Base-by-base conservation (phyloP, 1,140 invertebrate species). In the Protaetia brevitarsis region DNA sequence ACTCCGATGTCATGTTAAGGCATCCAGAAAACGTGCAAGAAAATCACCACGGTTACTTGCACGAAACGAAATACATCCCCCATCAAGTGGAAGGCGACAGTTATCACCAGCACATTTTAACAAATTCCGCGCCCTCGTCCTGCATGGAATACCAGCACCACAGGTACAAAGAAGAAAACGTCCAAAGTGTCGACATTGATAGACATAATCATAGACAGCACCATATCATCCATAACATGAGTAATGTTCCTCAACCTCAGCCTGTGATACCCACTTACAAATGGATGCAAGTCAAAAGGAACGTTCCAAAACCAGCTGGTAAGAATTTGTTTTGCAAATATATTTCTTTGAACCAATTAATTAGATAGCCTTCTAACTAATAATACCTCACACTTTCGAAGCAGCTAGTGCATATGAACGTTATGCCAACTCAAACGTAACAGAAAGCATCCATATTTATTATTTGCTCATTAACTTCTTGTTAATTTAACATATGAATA, bases 221-320 rank as follows among this genome's bases (percentile, higher is more conserved):
- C 70, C 75, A 69, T 69, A 70, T 74, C 63, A 74, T 80, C 68
- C 78, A 79, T 62, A 69, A 74, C 63, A 73, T 80, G 36, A 74
- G 71, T 34, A 69, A 74, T 4, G 68, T 71, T 4, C 76, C 79
- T 59, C 76, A 77, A 62, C 76, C 79, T 41, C 68, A 75, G 72
- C 69, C 78, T 65, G 70, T 78, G 76, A 87, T 95, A 36, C 93
- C 92, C 16, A 96, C 94, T 0, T 97, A 96, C 80, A 97, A 97
- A 79, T 96, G 95, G 95, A 97, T 97, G 95, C 94, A 96, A 83
- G 92, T 96, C 71, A 97, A 96, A 80, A 86, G 95, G 79, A 96
- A 95, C 80, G 90, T 94, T 68, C 94, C 94, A 2, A 97, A 96
- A 81, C 93, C 94, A 68, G 79, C 89, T 77, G 89, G 93, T 95